Base-by-base conservation (phyloP, 2,888 invertebrate species). In the Leptodirus hochenwartii region DNA sequence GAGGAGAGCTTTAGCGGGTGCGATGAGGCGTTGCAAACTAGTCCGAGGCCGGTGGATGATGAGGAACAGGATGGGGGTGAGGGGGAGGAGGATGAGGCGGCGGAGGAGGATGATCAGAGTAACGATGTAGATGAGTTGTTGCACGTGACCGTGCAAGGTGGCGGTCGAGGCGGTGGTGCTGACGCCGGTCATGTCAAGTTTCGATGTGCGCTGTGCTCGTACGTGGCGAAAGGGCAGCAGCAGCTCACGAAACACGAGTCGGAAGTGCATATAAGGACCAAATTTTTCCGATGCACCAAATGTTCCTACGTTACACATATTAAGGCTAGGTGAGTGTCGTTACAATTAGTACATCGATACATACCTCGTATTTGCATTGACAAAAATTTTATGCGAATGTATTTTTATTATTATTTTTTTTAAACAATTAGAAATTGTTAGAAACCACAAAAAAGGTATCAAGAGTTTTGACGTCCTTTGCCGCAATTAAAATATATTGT, bases 221-320 rank as follows among this genome's bases (percentile, higher is more conserved):
- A 70, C 49, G 64, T 66, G 20, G 71, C 71, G 29, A 57, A 66
- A 17, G 74, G 70, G 39, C 66, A 65, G 31, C 65, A 65, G 33
- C 66, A 70, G 42, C 56, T 78, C 35, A 62, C 64, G 10, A 64
- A 66, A 30, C 81, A 80, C 53, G 79, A 80, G 47, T 66, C 70
- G 38, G 66, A 73, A 22, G 69, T 75, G 43, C 87, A 85, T 56
- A 66, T 76, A 42, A 82, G 79, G 46, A 66, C 66, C 22, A 68
- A 66, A 43, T 66, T 81, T 54, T 85, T 80, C 57, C 71, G 80
- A n/a, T 91, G 91, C 54, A 68, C 69, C 41, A 80, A 85, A 58
- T 91, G 91, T 58, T 77, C 77, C 43, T 93, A 90, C 54, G 80
- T 80, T 39, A 91, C 90, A 2, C 82, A 85, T 54, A 80, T 88